These are phyloP conservation scores for Drosophila hamatofila DNA, from an alignment of 2,888 invertebrate genomes.

Conservation along the genomic window DNA sequence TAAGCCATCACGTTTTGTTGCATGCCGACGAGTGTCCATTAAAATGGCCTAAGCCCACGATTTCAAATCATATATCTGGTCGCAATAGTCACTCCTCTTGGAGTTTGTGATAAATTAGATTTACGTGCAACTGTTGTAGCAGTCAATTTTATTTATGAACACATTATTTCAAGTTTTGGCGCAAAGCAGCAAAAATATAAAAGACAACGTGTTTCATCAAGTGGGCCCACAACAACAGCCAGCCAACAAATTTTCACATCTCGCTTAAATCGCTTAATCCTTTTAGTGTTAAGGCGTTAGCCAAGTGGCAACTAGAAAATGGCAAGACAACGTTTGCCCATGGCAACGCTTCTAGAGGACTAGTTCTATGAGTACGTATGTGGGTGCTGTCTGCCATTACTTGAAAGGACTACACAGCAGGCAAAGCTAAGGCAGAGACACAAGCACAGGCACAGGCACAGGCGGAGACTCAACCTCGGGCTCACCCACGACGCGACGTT, in stretches of 20 bases:
- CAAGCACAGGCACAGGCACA: neutral
- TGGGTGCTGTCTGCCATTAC: constrained; percentile 54
- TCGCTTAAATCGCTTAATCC: constrained; percentile 77
- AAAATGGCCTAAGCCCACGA: constrained; percentile 35
- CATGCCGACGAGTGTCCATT: constrained; percentile 44
- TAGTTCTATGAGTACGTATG: constrained; percentile 14
- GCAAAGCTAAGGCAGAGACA: neutral
- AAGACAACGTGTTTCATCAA: constrained; percentile 45
- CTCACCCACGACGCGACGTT: constrained; percentile 23
- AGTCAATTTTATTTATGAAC: constrained; percentile 19
- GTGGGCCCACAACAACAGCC: constrained; percentile 51
- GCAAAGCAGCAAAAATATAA: constrained; percentile 22
- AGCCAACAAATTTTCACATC: constrained; percentile 77
- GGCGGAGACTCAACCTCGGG: neutral
- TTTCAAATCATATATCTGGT: constrained; percentile 43
- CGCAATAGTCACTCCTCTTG: constrained; percentile 37
- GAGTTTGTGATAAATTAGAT: constrained; percentile 62
- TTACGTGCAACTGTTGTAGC: constrained; percentile 61
- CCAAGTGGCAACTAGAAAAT: constrained; percentile 62
- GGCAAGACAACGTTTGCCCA: constrained; percentile 50
- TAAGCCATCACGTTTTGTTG: constrained; percentile 48
- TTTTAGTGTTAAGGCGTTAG: constrained; percentile 72
- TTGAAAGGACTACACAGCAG: constrained; percentile 54
- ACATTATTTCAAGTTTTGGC: constrained; percentile 44
- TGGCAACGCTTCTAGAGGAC: constrained; percentile 4